These are phyloP conservation scores for Brenthis ino DNA, from an alignment of 2,888 invertebrate genomes.

Conservation along the genomic window DNA sequence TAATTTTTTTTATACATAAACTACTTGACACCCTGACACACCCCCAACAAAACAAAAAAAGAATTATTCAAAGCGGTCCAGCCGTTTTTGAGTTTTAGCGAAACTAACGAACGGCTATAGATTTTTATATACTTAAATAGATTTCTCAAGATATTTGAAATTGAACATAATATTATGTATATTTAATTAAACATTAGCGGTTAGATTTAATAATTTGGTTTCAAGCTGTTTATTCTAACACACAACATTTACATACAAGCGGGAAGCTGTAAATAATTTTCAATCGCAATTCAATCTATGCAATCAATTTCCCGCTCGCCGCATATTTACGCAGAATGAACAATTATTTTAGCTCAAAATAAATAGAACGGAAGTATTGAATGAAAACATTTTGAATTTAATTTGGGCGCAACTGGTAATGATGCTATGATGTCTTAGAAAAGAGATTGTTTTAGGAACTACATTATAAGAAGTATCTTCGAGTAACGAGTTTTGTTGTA, in stretches of 20 bases:
- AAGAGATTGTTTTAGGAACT: too few species aligned
- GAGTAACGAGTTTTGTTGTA: too few species aligned
- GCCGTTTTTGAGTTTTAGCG: too few species aligned
- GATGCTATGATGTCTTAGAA: too few species aligned
- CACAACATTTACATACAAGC: constrained; percentile 26
- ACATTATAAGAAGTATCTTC: too few species aligned
- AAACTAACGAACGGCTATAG: too few species aligned
- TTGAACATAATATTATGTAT: too few species aligned
- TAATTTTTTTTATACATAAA: too few species aligned
- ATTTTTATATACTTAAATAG: too few species aligned
- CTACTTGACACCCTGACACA: too few species aligned
- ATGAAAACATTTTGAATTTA: constrained; percentile 14
- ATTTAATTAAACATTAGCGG: constrained; percentile 12
- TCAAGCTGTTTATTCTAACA: constrained; percentile 9
- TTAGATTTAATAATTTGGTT: neutral
- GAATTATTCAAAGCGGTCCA: too few species aligned
- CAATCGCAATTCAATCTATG: constrained; percentile 38
- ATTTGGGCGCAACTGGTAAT: neutral
- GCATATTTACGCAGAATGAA: constrained; percentile 32
- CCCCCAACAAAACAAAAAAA: too few species aligned
- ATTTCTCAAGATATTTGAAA: neutral
- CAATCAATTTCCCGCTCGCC: constrained; percentile 35
- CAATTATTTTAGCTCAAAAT: constrained; percentile 30
- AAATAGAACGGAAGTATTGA: constrained; percentile 25
- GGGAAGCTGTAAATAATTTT: constrained; percentile 36